A percentile compares a stretch with the other conserved stretches of the same genome.
phyloP scores from a whole-genome alignment of 2,888 invertebrate genomes.

The Cataglyphis altisquamis region DNA sequence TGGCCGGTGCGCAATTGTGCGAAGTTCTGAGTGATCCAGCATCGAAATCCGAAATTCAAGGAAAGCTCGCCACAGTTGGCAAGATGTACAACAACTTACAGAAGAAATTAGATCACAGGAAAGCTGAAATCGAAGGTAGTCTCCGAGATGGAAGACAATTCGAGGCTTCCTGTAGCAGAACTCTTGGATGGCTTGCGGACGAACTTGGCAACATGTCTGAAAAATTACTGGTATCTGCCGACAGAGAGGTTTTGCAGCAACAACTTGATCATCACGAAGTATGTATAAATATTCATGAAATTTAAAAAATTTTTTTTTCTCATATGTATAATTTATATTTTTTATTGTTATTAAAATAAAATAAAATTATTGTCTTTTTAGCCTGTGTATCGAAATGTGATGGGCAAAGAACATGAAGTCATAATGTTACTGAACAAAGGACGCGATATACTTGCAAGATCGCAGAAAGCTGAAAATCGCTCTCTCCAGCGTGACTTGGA shows the following conservation, averaged over 20 bases:
- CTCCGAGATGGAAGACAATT: constrained; percentile 96
- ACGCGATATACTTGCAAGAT: constrained; percentile 89
- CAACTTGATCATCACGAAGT: constrained; percentile 95
- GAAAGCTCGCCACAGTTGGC: constrained; percentile 94
- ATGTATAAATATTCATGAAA: constrained; percentile 36
- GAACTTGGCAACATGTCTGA: constrained; percentile 92
- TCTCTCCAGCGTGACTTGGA: constrained; percentile 93
- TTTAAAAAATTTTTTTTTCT: constrained; percentile 12
- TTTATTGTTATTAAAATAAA: background rate
- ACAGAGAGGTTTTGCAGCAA: constrained; percentile 92
- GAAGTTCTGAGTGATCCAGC: constrained; percentile 96
- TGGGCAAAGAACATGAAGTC: constrained; percentile 96
- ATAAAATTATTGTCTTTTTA: constrained; percentile 75
- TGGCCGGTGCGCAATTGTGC: constrained; percentile 95
- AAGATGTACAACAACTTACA: constrained; percentile 95
- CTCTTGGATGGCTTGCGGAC: constrained; percentile 95
- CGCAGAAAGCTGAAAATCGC: constrained; percentile 87
- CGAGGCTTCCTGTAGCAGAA: constrained; percentile 95
- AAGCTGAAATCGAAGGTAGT: constrained; percentile 96
- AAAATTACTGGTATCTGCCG: constrained; percentile 94
- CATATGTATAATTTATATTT: constrained; percentile 27
- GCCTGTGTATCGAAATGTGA: constrained; percentile 95
- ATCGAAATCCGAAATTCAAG: constrained; percentile 95
- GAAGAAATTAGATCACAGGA: constrained; percentile 95
- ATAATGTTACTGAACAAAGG: constrained; percentile 98